Conservation (phyloP, 2,888 invertebrate species). For the Eristalinus aeneus region DNA sequence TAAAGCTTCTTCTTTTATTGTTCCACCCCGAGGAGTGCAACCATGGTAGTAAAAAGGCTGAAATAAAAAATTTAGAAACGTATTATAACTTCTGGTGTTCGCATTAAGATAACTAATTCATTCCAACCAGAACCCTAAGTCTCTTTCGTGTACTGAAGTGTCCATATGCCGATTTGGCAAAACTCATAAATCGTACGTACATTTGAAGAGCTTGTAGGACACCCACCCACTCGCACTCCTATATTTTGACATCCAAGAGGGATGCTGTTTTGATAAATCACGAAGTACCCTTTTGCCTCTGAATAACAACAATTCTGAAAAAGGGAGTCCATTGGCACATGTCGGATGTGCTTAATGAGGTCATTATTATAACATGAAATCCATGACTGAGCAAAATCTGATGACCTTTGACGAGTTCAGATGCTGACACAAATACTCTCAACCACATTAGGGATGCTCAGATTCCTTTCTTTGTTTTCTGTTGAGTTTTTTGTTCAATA, state of each 20-base stretch:
- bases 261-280: slow-evolving; percentile 34
- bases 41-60: background rate
- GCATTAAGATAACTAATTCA: background rate
- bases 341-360: slow-evolving; percentile 31
- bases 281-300: slow-evolving; percentile 15
- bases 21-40: no score
- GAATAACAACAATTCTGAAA: slow-evolving; percentile 27
- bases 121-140: background rate
- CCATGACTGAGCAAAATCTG: slow-evolving; percentile 10
- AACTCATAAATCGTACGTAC: background rate
- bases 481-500: background rate
- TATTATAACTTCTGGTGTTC: background rate
- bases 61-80: background rate
- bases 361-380: slow-evolving; percentile 17
- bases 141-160: background rate
- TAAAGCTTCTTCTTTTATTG: no score
- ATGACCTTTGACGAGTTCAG: background rate
- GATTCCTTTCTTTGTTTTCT: background rate
- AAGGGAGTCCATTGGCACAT: slow-evolving; percentile 28
- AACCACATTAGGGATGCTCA: background rate
- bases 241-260: background rate
- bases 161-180: slow-evolving; percentile 18
- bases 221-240: background rate
- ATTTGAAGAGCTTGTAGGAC: no score
- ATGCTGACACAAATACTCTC: background rate